Evolutionary conservation across 2,113 vertebrate genomes (phyloP), one percentile per base, ranked within the genome.

Genomic region (Hipposideros armiger): DNA sequence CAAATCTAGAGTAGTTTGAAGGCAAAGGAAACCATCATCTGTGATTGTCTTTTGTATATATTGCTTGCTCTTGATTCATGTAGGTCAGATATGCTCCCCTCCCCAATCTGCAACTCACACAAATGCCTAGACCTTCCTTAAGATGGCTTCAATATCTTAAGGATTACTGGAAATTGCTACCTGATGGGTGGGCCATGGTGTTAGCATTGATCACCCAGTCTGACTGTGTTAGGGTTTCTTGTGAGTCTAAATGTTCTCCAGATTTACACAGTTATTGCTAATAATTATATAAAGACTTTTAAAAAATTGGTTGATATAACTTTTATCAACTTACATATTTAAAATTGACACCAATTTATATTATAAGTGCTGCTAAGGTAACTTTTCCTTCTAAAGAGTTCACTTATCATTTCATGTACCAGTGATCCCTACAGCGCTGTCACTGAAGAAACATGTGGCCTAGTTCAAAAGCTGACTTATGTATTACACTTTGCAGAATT

Each of bases 401-500:
- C 20, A 56, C 45, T 95, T 54, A 91, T 22, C 62, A 70, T n/a
- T 70, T 90, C 78, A 50, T 42, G 7, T 94, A 58, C 56, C 36
- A 47, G 36, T 70, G 54, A 92, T 78, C 24, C 60, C 26, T 64
- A 16, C 7, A n/a, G 24, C 69, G 32, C 32, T 81, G 11, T 54
- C 69, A 80, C 19, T 88, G 73, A 70, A 56, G n/a, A 50, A 88
- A 78, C 72, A 72, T 28, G 70, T n/a, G 11, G 4, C 40, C 30
- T n/a, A 88, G 17, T 50, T 96, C 32, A 77, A 95, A 90, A 87
- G 54, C n/a, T 90, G 87, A 30, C 81, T 87, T 87, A 42, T 84
- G 15, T 88, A 17, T 85, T 58, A 84, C 66, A 67, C 32, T 82
- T 95, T 81, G 28, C 17, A 87, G n/a, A 78, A 76, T 66, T 69